Base-by-base conservation (phyloP, 2,113 vertebrate genomes). In the Trichechus manatus region DNA sequence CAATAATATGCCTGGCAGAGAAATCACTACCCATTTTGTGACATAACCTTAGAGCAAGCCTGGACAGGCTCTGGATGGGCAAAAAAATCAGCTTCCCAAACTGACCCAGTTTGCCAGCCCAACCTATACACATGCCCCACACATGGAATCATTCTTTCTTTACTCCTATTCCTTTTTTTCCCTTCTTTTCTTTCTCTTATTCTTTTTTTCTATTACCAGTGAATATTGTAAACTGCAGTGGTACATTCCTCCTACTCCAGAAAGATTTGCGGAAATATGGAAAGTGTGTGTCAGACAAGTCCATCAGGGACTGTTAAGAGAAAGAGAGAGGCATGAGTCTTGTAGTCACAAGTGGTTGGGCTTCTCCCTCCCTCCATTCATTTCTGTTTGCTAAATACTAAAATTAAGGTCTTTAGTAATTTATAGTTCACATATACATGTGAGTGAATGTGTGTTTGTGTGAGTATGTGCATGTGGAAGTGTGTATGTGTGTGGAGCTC, bases 1-100 rank as follows among this genome's bases (percentile, higher is more conserved):
- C 93, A 96, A 17, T 93, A 97, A 97, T 84, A 93, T 77, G 56
- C 92, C 92, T 97, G 95, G 96, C 80, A 90, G 68, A 87, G 29
- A 94, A 89, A 81, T 87, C 27, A 85, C 79, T 94, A 61, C 80
- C 66, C 9, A 33, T 91, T 93, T 96, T 96, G 63, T 80, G 94
- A 87, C 85, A 92, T 13, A 64, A 53, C 77, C 84, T 84, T 77
- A 90, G 66, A 70, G 31, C 53, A 86, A 97, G 64, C 94, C 87
- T 97, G 66, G 72, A n/a, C 84, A 82, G 86, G 47, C 64, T 63
- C 39, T 87, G 77, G 47, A 33, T 86, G 44, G 47, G 77, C 77
- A 85, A 95, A 91, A 87, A 87, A 78, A 44, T n/a, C 70, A 50
- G 25, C 87, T 77, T 96, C 74, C 33, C 70, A 1, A 95, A 94